Conservation (phyloP, 2,888 invertebrate species). For the Shargacucullia verbasci region DNA sequence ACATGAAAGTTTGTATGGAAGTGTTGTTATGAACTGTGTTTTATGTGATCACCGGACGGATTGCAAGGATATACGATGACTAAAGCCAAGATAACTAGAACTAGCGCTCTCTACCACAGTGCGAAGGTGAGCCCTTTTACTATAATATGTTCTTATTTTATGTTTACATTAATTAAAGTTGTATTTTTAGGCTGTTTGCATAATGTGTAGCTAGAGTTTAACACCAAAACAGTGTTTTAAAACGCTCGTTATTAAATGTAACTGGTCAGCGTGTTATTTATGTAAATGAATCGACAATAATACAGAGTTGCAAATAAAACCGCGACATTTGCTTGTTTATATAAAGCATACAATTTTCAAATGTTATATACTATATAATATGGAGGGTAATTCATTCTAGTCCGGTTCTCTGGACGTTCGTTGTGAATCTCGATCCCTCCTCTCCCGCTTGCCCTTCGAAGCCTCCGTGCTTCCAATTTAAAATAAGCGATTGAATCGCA, state of each 20-base stretch:
- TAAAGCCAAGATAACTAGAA: constrained; percentile 88
- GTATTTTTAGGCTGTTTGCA: constrained; percentile 16
- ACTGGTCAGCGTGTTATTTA: constrained; percentile 62
- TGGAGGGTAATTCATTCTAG: constrained; percentile 67
- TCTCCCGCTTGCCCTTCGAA: constrained; percentile 68
- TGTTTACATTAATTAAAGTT: constrained; percentile 52
- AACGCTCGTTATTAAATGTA: neutral
- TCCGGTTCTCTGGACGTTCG: constrained; percentile 70
- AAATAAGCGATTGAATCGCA: constrained; percentile 72
- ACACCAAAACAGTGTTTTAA: neutral
- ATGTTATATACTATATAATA: constrained; percentile 19
- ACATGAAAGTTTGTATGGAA: constrained; percentile 71
- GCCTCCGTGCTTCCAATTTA: constrained; percentile 72
- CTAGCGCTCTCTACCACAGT: constrained; percentile 92
- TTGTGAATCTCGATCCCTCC: constrained; percentile 79
- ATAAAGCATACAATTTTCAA: constrained; percentile 5
- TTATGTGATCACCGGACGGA: constrained; percentile 69
- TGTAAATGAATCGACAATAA: constrained; percentile 52
- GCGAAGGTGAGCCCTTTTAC: constrained; percentile 90
- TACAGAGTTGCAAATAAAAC: constrained; percentile 7
- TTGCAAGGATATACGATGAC: constrained; percentile 81
- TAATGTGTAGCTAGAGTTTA: neutral
- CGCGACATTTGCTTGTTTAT: constrained; percentile 5
- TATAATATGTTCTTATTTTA: constrained; percentile 48
- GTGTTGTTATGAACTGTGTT: constrained; percentile 80